These are phyloP conservation scores for Camelus bactrianus DNA, from an alignment of 2,113 vertebrate genomes.

Conservation along the genomic window DNA sequence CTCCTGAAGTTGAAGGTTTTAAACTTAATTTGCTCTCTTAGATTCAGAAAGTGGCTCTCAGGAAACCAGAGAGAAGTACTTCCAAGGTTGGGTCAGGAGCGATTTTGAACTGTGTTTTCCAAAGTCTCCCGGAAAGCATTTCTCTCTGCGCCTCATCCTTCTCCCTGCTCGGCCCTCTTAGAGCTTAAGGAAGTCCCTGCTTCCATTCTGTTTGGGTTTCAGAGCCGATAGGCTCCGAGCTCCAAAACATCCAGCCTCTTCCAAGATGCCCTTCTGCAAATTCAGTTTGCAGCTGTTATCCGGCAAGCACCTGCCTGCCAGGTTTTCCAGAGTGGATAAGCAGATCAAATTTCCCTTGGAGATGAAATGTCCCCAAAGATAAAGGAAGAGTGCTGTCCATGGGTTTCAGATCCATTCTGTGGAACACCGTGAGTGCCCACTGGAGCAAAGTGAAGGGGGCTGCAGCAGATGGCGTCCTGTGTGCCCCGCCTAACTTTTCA, in stretches of 20 bases:
- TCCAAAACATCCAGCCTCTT: not conserved
- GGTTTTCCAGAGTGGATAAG: not conserved
- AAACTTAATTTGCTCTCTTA: slow-evolving; percentile 7
- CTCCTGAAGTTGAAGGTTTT: not conserved
- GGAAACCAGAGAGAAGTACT: not conserved
- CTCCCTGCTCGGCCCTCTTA: not conserved
- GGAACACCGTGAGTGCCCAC: not conserved
- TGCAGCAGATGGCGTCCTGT: not conserved
- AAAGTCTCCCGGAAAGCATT: not conserved
- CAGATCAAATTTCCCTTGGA: not conserved
- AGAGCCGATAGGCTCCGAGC: not conserved
- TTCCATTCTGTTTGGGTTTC: not conserved
- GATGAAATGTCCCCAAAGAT: not conserved
- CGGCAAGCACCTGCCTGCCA: not conserved
- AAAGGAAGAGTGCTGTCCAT: not conserved
- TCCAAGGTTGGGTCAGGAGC: not conserved
- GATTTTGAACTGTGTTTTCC: not conserved
- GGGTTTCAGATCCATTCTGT: not conserved
- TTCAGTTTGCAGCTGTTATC: not conserved
- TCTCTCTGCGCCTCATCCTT: not conserved
- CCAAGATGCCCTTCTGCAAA: not conserved
- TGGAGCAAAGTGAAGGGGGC: not conserved
- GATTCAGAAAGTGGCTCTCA: not conserved
- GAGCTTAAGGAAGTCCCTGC: not conserved
- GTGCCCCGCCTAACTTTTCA: not conserved